phyloP scores from a whole-genome alignment of 2,888 invertebrate genomes.

The Trichopoda pennipes region DNA sequence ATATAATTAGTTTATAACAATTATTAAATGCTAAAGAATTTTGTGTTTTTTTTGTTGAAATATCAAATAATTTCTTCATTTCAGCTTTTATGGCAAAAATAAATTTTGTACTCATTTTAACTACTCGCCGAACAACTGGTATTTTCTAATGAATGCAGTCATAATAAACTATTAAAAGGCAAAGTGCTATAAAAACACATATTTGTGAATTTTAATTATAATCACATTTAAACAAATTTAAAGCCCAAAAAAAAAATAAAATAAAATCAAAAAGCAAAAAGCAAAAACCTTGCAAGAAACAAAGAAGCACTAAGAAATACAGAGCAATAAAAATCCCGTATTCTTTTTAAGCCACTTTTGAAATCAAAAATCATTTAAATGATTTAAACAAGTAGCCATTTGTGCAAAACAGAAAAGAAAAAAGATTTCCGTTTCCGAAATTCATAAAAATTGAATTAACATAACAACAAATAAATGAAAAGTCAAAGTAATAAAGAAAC shows the following conservation, averaged over 20 bases:
- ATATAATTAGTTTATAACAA: not conserved
- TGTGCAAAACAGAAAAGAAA: conserved; percentile 43
- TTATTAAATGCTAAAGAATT: conserved; percentile 5
- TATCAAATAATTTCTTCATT: not conserved
- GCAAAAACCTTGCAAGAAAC: not conserved
- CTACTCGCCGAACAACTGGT: not conserved
- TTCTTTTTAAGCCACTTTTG: not conserved
- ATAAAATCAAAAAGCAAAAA: not conserved
- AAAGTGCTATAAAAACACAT: conserved; percentile 18
- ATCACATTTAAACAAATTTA: conserved; percentile 11
- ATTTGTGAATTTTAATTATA: conserved; percentile 31
- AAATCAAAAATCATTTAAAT: not conserved
- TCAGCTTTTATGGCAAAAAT: not conserved
- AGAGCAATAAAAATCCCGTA: conserved; percentile 17
- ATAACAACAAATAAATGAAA: no score
- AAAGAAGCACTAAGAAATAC: not conserved
- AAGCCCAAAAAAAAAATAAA: not conserved
- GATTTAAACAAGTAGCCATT: conserved; percentile 22
- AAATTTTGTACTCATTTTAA: not conserved
- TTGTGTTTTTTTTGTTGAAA: not conserved
- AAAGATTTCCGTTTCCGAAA: conserved; percentile 69
- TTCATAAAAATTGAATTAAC: conserved; percentile 53
- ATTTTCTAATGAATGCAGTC: conserved; percentile 19
- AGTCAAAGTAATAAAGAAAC: no score
- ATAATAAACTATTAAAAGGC: conserved; percentile 30